Evolutionary conservation across 2,888 invertebrate genomes (phyloP).

Genomic region (Hecatera dysodea): DNA sequence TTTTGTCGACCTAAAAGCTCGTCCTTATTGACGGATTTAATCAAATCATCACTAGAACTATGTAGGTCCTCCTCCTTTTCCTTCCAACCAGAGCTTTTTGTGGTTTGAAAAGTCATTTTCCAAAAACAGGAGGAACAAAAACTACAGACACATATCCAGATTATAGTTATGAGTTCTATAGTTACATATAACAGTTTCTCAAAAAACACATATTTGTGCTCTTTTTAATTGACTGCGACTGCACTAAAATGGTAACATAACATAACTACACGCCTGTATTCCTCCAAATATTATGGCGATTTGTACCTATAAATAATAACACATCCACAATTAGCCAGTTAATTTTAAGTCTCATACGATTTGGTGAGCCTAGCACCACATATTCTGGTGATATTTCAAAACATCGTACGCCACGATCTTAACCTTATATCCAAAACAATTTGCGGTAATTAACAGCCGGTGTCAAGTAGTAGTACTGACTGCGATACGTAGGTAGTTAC

Average conservation of each 20-base stretch:
- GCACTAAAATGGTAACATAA: too few relatives aligned
- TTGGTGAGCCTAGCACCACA: not conserved
- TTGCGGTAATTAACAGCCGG: constrained; percentile 62
- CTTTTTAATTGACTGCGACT: not conserved
- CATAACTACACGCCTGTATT: too few relatives aligned
- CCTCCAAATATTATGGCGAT: too few relatives aligned
- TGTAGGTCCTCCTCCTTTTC: too few relatives aligned
- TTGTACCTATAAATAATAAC: too few relatives aligned
- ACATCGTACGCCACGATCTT: constrained; percentile 36
- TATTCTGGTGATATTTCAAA: not conserved
- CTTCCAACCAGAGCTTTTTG: not conserved
- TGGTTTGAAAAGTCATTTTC: not conserved
- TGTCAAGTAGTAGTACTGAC: constrained; percentile 48
- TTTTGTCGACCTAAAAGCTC: not conserved
- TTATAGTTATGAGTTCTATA: not conserved
- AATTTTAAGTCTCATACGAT: too few relatives aligned
- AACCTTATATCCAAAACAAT: constrained; percentile 47
- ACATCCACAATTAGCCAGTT: too few relatives aligned
- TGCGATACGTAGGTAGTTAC: constrained; percentile 50
- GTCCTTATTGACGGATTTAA: not conserved
- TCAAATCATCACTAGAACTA: not conserved
- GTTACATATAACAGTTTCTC: not conserved
- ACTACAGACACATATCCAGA: not conserved
- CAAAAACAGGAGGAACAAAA: not conserved
- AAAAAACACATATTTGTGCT: not conserved